Conservation (phyloP, 35 echinoderm and acorn worm species). For the Ophiothrix spiculata region DNA sequence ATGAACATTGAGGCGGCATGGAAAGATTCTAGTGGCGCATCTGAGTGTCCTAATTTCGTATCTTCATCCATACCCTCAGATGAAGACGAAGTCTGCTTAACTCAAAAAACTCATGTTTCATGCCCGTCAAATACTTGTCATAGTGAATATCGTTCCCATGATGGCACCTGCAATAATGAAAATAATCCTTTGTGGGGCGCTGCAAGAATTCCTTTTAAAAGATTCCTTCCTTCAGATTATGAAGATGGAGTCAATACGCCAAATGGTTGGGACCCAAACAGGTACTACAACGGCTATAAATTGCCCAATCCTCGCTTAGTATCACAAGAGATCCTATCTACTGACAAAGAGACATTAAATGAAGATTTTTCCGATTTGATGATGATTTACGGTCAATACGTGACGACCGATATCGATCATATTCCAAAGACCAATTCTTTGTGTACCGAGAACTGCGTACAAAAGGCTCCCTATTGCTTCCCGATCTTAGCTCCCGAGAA, state of each 20-base stretch:
- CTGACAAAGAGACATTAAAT: background rate
- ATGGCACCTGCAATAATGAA: background rate
- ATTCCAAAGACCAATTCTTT: background rate
- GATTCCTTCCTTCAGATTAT: background rate
- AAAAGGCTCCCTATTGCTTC: background rate
- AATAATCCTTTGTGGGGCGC: background rate
- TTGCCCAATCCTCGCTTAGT: background rate
- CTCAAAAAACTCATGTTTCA: constrained; percentile 42
- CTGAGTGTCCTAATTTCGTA: background rate
- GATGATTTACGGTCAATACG: background rate
- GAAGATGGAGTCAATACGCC: background rate
- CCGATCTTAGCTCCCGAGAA: background rate
- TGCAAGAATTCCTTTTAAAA: background rate
- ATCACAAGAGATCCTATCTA: background rate
- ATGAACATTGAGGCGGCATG: background rate
- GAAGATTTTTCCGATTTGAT: background rate
- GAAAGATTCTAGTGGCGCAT: background rate
- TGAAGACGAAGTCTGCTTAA: background rate
- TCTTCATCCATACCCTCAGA: background rate
- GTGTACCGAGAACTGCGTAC: background rate
- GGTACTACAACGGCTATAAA: background rate
- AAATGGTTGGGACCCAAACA: background rate
- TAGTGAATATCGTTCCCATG: background rate
- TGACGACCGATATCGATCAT: background rate
- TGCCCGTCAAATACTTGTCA: constrained; percentile 18